Base-by-base conservation (phyloP, 2,888 invertebrate species). In the Leptinotarsa haldemani region DNA sequence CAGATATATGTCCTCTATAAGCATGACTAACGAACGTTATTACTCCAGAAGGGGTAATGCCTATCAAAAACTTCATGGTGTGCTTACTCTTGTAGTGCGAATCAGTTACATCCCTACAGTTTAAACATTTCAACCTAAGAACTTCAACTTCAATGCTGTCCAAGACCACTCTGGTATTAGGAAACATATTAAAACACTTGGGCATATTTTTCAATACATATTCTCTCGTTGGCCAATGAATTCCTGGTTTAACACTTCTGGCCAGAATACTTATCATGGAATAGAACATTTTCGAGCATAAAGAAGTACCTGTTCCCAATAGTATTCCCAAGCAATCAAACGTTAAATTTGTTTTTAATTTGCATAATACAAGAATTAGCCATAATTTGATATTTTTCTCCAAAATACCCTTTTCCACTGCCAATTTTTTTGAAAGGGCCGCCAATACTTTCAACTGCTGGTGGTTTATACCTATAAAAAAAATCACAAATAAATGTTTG, bases 141-240 rank as follows among this genome's bases (percentile, higher is more conserved):
- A 56, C 53, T 18, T 7, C 9, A 5, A 53, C 18, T 53, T 53
- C 53, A 18, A 18, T 53, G 3, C 20, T 61, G 13, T 58, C 58
- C 15, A 69, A n/a, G 7, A 69, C 16, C 13, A 69, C 69, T 47
- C 69, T 69, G 12, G 69, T 69, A 30, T n/a, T n/a, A 18, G n/a
- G 58, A 47, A 61, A 69, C 18, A 18, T n/a, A 18, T 18, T 18
- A 18, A 53, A 53, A 53, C 53, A 53, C 18, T 53, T 53, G 16
- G 56, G 58, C 61, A 47, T 46, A 61, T 69, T 69, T 7, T 61
- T 40, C 18, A 69, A 30, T 20, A 69, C 52, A 12, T 69, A 46
- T 58, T 69, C 58, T n/a, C 61, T 69, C 20, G 69, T 61, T 58
- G 69, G 69, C 69, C 68, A 68, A 68, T 68, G 25, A 56, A 68